Base-by-base conservation (phyloP, 2,888 invertebrate species). In the Agrochola litura region DNA sequence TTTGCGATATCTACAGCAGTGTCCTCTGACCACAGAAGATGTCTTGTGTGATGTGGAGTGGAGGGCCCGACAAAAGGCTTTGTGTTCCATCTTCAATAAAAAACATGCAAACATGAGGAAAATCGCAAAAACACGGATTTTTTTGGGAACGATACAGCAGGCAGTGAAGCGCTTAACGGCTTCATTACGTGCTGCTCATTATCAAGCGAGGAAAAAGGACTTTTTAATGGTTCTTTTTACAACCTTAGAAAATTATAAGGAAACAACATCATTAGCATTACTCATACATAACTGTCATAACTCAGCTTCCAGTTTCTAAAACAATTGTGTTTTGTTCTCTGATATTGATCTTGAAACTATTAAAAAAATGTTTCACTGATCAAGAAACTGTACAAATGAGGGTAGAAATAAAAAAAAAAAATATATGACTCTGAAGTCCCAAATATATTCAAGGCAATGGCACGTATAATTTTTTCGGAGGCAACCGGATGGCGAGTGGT, bases 11-110 rank as follows among this genome's bases (percentile, higher is more conserved):
- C 90, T 60, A 92, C 88, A 63, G 91, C 77, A 73, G 89, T 92
- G 5, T 95, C 95, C 68, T 95, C 95, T 8, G 95, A 75, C 96
- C 96, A 96, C 52, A 96, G 88, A n/a, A 96, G 88, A 91, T 96
- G 96, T 75, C 96, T 92, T 22, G 94, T 89, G 61, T 86, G 92
- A 66, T 94, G 94, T n/a, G 93, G 88, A n/a, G 91, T 70, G 1
- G 93, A 83, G 19, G 94, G 94, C 3, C 93, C 93, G 61, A 93
- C 87, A 83, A 95, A 91, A 30, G 95, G 92, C 83, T 93, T 95
- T 30, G 93, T 90, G 86, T 93, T 95, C 96, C 96, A 96, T 60
- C 96, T 96, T 79, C n/a, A 89, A 88, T 60, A 19, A 52, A 79
- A 77, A 77, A 77, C 25, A 70, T 76, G 22, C 10, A 65, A 56